Evolutionary conservation across 2,888 invertebrate species (phyloP).

Genomic region (Chymomyza fuscimana): DNA sequence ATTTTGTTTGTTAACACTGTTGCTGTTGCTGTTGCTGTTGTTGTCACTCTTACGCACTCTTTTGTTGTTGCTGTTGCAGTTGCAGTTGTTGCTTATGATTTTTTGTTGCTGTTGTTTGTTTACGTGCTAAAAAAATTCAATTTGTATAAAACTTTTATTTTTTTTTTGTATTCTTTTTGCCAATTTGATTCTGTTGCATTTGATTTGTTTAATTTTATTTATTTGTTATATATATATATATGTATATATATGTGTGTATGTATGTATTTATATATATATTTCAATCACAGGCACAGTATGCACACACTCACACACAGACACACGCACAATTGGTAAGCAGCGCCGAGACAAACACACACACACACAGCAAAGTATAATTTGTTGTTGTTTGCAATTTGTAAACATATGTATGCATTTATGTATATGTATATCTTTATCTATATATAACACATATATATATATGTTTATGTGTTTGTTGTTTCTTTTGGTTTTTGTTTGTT

Average conservation of each 20-base stretch:
- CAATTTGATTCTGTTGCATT: conserved; percentile 43
- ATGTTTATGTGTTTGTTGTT: neutral
- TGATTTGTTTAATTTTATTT: conserved; percentile 19
- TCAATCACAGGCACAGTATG: conserved; percentile 12
- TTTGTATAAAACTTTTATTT: conserved; percentile 30
- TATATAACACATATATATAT: too few relatives aligned
- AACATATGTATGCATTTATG: neutral
- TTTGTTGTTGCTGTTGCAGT: conserved; percentile 14
- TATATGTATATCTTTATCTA: too few relatives aligned
- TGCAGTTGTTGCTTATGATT: neutral
- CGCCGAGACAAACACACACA: neutral
- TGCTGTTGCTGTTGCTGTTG: conserved; percentile 1
- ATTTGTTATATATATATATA: conserved; percentile 11
- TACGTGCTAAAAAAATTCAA: conserved; percentile 15
- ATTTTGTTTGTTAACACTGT: conserved; percentile 9
- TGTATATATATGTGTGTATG: conserved; percentile 8
- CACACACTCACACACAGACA: conserved; percentile 24
- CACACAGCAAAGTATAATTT: conserved; percentile 17
- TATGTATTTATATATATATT: conserved; percentile 12
- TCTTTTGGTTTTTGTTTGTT: neutral
- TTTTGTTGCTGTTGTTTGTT: conserved; percentile 3
- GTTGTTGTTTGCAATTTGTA: conserved; percentile 23
- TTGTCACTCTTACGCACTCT: neutral
- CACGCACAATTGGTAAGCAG: neutral
- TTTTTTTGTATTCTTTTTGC: conserved; percentile 25